Evolutionary conservation across 2,888 invertebrate species (phyloP).

Genomic region (Sipha maydis): DNA sequence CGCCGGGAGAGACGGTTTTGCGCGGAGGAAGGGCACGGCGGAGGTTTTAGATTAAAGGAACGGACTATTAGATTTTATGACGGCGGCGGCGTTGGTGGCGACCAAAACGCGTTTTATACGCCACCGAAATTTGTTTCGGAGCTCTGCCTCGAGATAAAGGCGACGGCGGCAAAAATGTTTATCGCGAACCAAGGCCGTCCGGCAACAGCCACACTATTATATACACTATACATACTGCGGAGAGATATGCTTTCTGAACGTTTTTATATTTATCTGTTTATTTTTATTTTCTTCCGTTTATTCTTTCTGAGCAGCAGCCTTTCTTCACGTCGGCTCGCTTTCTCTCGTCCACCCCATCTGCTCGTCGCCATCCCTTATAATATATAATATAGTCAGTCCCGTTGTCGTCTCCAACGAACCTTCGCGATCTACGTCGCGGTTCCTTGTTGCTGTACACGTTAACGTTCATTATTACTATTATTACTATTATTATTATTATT

Average conservation of each 20-base stretch:
- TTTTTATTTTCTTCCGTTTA: slow-evolving; percentile 5
- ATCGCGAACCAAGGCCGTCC: neutral
- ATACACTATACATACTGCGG: neutral
- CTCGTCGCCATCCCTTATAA: too few species aligned
- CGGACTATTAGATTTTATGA: slow-evolving; percentile 46
- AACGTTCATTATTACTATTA: neutral
- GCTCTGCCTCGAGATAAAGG: slow-evolving; percentile 22
- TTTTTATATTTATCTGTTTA: neutral
- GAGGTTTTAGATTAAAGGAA: slow-evolving; percentile 38
- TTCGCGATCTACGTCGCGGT: neutral
- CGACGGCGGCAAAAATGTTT: slow-evolving; percentile 33
- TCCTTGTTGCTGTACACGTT: neutral
- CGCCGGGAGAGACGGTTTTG: neutral
- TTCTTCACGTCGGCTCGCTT: neutral
- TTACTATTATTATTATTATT: too few species aligned
- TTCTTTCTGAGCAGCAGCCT: neutral
- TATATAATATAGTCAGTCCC: neutral
- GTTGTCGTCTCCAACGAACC: neutral
- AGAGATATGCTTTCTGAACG: slow-evolving; percentile 15
- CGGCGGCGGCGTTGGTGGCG: neutral
- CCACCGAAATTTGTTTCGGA: slow-evolving; percentile 29
- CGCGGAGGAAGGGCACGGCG: neutral
- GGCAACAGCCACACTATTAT: neutral
- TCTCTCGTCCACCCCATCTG: neutral
- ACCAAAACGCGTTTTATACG: slow-evolving; percentile 29